Evolutionary conservation across 1,140 invertebrate species (phyloP).

Genomic region (Dendroctonus valens): DNA sequence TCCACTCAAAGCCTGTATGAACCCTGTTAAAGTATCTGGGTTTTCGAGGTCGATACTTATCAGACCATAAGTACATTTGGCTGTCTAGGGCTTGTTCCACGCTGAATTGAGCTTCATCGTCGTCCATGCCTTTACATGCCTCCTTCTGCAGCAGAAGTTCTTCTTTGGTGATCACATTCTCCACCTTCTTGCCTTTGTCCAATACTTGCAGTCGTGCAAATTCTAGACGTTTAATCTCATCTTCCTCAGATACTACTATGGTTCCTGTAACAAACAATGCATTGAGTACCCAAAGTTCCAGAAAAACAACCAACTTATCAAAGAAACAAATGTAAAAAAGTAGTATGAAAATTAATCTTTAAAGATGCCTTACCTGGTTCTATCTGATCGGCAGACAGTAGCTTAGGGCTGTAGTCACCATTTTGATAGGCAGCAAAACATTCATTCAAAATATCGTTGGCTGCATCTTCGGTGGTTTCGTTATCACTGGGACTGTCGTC

Average conservation of each 20-base stretch:
- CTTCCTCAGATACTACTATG: slow-evolving; percentile 73
- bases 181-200: slow-evolving; percentile 56
- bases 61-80: slow-evolving; percentile 93
- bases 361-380: slow-evolving; percentile 63
- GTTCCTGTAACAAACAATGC: slow-evolving; percentile 50
- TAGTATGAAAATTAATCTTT: slow-evolving; percentile 1
- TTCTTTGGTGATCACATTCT: slow-evolving; percentile 57
- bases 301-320: no score
- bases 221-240: slow-evolving; percentile 75
- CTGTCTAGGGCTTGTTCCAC: slow-evolving; percentile 85
- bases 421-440: slow-evolving; percentile 71
- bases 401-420: slow-evolving; percentile 82
- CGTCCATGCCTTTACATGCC: slow-evolving; percentile 84
- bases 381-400: slow-evolving; percentile 65
- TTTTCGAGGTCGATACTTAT: slow-evolving; percentile 96
- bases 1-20: slow-evolving; percentile 98
- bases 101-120: slow-evolving; percentile 89
- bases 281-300: not conserved
- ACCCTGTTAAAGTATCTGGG: slow-evolving; percentile 97
- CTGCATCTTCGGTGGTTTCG: slow-evolving; percentile 47
- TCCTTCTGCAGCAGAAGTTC: slow-evolving; percentile 69
- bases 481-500: slow-evolving; percentile 29
- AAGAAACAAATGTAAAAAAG: not conserved
- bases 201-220: slow-evolving; percentile 68
- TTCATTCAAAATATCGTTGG: slow-evolving; percentile 58